Percentiles rank a stretch among this genome's conserved stretches.
phyloP scores from a whole-genome alignment of 2,888 invertebrate species.

The Leistus spinibarbis region DNA sequence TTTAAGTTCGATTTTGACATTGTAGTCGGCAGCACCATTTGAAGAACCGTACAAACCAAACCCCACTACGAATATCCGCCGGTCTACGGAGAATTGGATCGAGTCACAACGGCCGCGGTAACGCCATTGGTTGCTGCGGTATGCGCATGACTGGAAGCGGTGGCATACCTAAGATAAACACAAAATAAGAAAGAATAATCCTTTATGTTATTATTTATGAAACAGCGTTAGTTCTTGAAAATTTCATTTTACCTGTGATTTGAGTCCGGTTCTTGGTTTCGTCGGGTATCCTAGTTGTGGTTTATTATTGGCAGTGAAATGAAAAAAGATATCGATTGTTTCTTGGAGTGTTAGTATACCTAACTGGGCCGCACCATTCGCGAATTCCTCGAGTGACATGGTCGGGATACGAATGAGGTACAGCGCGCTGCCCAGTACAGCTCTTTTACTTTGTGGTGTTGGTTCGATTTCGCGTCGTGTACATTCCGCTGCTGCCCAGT shows the following conservation, averaged over 20 bases:
- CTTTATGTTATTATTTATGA: neutral
- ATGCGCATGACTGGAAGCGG: slow-evolving; percentile 95
- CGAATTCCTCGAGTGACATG: slow-evolving; percentile 93
- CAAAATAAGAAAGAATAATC: neutral
- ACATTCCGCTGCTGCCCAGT: slow-evolving; percentile 95
- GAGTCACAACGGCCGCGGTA: slow-evolving; percentile 96
- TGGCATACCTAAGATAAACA: slow-evolving; percentile 76
- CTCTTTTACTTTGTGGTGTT: slow-evolving; percentile 78
- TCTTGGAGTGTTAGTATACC: slow-evolving; percentile 91
- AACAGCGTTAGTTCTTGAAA: neutral
- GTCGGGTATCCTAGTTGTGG: slow-evolving; percentile 82
- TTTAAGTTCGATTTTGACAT: slow-evolving; percentile 92
- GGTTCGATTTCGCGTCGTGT: slow-evolving; percentile 80
- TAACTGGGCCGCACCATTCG: slow-evolving; percentile 92
- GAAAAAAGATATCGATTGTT: slow-evolving; percentile 92
- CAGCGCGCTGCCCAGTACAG: slow-evolving; percentile 77
- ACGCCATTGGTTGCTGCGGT: slow-evolving; percentile 96
- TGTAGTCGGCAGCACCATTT: slow-evolving; percentile 93
- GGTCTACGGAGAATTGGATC: slow-evolving; percentile 95
- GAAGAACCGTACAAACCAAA: slow-evolving; percentile 96
- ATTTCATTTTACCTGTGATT: slow-evolving; percentile 72
- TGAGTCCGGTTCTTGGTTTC: slow-evolving; percentile 83
- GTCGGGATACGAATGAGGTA: slow-evolving; percentile 91
- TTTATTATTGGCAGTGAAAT: slow-evolving; percentile 90
- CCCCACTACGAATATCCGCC: slow-evolving; percentile 93